These are phyloP conservation scores for Enteromius thamalakanensis DNA, from an alignment of 2,797 vertebrate genomes.

Conservation along the genomic window DNA sequence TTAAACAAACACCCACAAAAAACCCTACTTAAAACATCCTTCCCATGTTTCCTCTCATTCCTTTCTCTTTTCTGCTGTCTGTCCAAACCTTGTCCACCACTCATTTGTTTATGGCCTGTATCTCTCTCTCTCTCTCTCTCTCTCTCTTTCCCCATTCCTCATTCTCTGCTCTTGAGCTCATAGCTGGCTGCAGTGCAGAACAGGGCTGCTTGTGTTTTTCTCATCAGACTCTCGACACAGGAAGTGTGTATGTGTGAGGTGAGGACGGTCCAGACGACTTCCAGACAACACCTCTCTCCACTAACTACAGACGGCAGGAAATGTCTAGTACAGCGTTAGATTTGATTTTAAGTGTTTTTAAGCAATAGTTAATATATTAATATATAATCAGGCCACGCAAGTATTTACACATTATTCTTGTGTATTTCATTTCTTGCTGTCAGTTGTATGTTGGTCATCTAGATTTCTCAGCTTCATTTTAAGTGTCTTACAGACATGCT, in stretches of 20 bases:
- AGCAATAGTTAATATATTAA: not conserved
- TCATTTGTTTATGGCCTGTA: slow-evolving; percentile 16
- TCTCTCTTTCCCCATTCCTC: not conserved
- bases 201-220: slow-evolving; percentile 60
- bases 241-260: slow-evolving; percentile 56
- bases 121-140: slow-evolving; percentile 15
- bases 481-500: slow-evolving; percentile 21
- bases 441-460: not conserved
- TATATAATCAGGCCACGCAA: slow-evolving; percentile 11
- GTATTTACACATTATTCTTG: slow-evolving; percentile 14
- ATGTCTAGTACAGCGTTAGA: slow-evolving; percentile 4
- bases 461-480: slow-evolving; percentile 11
- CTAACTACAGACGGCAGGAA: slow-evolving; percentile 36
- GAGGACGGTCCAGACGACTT: slow-evolving; percentile 52
- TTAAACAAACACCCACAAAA: not conserved
- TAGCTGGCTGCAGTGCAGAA: slow-evolving; percentile 31
- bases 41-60: slow-evolving; percentile 8
- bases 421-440: not conserved
- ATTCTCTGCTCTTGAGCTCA: slow-evolving; percentile 48
- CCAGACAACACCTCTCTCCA: slow-evolving; percentile 43
- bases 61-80: slow-evolving; percentile 19
- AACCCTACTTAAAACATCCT: slow-evolving; percentile 15
- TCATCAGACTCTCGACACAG: slow-evolving; percentile 58
- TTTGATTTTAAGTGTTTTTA: slow-evolving; percentile 31
- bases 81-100: not conserved